These are phyloP conservation scores for Streptopelia turtur DNA, from an alignment of 2,797 vertebrate genomes.

Conservation along the genomic window DNA sequence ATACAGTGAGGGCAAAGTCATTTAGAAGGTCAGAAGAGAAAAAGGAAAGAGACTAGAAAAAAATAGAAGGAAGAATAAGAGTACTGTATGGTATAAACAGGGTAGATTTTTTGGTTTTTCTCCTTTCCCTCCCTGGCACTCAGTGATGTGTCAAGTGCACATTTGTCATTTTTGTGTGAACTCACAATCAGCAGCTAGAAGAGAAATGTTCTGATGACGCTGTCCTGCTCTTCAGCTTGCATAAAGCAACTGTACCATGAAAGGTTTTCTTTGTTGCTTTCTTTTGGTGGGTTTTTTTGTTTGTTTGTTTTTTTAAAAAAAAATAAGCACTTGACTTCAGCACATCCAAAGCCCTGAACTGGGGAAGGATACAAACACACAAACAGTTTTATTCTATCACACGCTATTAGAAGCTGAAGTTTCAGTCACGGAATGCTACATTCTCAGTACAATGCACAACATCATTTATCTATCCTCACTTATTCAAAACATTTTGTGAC, in stretches of 20 bases:
- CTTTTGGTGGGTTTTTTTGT: too few relatives aligned
- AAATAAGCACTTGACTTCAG: not conserved
- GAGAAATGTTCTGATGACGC: not conserved
- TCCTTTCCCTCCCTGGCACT: not conserved
- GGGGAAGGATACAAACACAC: not conserved
- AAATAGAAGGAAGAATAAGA: not conserved
- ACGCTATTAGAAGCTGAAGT: not conserved
- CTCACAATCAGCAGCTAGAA: not conserved
- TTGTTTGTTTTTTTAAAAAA: too few relatives aligned
- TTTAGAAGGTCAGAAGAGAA: not conserved
- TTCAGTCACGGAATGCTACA: not conserved
- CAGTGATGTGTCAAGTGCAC: not conserved
- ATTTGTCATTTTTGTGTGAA: not conserved
- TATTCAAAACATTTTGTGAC: not conserved
- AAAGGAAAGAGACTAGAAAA: not conserved
- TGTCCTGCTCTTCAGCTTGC: not conserved
- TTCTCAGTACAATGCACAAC: not conserved
- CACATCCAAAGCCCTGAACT: not conserved
- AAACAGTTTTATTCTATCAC: not conserved
- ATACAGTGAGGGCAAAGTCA: not conserved
- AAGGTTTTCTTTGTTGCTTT: not conserved
- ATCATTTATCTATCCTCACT: not conserved
- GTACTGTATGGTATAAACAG: not conserved
- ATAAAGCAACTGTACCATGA: not conserved
- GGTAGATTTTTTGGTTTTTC: not conserved